Conservation (phyloP, 2,113 vertebrate species). For the Zosterops lateralis region DNA sequence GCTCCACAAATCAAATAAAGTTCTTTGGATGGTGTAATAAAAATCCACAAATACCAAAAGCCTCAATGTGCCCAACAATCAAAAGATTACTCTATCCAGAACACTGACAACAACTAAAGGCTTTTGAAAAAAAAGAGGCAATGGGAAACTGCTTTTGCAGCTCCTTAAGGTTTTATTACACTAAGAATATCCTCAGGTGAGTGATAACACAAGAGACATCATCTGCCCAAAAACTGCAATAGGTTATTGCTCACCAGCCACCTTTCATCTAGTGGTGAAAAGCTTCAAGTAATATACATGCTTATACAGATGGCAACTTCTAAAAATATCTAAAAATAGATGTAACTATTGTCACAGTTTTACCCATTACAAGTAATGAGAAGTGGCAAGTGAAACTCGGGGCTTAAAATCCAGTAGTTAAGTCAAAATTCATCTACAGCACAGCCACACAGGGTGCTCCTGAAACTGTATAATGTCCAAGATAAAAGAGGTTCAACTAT, state of each 20-base stretch:
- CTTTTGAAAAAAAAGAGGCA: background rate
- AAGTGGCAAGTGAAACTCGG: background rate
- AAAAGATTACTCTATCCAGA: background rate
- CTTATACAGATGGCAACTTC: background rate
- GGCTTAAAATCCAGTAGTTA: background rate
- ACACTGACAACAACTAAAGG: background rate
- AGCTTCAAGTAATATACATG: background rate
- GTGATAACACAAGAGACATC: background rate
- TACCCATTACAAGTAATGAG: background rate
- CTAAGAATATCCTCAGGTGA: background rate
- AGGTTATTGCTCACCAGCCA: background rate
- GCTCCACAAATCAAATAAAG: background rate
- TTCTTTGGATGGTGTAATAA: background rate
- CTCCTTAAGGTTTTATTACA: background rate
- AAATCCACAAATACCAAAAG: background rate
- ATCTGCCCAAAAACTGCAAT: background rate
- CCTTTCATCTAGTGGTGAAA: background rate
- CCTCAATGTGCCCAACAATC: background rate
- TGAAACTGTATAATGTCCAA: background rate
- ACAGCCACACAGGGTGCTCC: background rate
- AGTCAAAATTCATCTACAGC: background rate
- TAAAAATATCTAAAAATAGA: background rate
- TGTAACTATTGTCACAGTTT: background rate
- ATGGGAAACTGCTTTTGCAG: background rate
- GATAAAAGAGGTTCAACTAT: background rate